phyloP scores from a whole-genome alignment of 2,113 vertebrate genomes.

The Marmota flaviventris region DNA sequence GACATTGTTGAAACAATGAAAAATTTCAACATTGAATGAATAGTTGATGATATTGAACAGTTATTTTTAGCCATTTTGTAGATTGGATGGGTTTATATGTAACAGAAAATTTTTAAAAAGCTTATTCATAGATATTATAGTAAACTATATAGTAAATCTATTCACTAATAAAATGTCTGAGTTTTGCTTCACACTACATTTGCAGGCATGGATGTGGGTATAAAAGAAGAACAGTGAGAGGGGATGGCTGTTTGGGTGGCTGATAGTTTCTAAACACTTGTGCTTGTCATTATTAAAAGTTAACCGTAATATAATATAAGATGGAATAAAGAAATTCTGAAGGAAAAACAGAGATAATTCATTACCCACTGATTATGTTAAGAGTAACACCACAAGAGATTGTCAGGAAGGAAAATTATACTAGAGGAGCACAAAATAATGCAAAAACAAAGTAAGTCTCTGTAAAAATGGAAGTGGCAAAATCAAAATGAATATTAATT shows the following conservation, averaged over 20 bases:
- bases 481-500: neutral
- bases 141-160: neutral
- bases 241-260: neutral
- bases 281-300: neutral
- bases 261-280: no score
- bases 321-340: neutral
- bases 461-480: neutral
- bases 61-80: neutral
- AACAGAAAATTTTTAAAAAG: neutral
- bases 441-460: neutral
- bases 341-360: neutral
- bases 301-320: neutral
- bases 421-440: neutral
- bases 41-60: neutral
- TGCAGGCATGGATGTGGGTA: neutral
- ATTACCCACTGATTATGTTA: neutral
- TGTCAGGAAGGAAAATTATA: neutral
- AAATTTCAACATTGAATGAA: neutral
- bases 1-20: neutral
- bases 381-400: neutral
- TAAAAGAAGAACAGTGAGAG: neutral
- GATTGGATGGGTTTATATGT: neutral
- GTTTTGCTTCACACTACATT: neutral
- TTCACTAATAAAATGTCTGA: neutral
- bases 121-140: neutral